Percentiles rank a stretch among this genome's conserved stretches.
Evolutionary conservation across 2,888 invertebrate species (phyloP).

Genomic region (Leptopilina syphax): DNA sequence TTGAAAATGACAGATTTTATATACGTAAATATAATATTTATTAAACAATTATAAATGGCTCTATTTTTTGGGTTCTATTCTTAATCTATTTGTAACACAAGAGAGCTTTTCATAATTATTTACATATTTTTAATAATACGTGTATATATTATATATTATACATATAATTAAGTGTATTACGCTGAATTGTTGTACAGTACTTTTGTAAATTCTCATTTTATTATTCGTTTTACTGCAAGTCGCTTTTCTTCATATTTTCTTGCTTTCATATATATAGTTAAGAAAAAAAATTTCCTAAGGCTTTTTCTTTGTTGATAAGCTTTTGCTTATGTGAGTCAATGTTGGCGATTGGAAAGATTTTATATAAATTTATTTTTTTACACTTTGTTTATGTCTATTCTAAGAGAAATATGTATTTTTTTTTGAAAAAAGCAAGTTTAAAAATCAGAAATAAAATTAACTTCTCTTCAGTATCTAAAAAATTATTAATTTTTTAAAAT

Average conservation of each 20-base stretch:
- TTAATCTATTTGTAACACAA: slow-evolving; percentile 4
- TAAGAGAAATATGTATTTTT: no score
- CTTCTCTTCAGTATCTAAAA: no score
- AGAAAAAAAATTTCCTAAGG: no score
- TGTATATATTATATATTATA: slow-evolving; percentile 7
- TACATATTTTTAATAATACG: slow-evolving; percentile 30
- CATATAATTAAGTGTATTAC: slow-evolving; percentile 31
- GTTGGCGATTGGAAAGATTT: no score
- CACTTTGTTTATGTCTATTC: no score
- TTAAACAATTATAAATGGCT: neutral
- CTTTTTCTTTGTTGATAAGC: no score
- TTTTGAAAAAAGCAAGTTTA: no score
- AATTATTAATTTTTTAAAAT: no score
- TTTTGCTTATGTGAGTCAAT: no score
- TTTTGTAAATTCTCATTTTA: slow-evolving; percentile 27
- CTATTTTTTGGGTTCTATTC: slow-evolving; percentile 28
- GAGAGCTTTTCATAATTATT: slow-evolving; percentile 16
- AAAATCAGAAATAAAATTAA: no score
- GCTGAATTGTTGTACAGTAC: slow-evolving; percentile 33
- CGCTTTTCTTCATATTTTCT: neutral
- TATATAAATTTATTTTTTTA: no score
- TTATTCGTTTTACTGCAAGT: slow-evolving; percentile 17
- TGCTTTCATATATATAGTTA: no score
- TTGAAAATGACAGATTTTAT: neutral
- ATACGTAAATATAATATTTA: neutral